Conservation (phyloP, 2,888 invertebrate genomes). For the Chrysopilus asiliformis region DNA sequence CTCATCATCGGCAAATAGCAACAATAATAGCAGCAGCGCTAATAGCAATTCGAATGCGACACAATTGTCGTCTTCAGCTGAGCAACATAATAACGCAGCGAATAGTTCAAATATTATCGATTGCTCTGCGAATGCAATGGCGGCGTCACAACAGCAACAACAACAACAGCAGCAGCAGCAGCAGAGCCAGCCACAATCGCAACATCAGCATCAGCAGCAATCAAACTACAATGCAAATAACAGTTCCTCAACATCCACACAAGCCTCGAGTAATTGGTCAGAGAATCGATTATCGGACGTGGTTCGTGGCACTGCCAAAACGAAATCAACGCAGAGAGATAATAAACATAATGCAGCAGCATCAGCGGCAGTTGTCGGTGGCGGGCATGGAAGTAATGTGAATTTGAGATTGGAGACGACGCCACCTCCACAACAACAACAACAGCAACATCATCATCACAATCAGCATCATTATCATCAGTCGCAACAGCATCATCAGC, state of each 20-base stretch:
- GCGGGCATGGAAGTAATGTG: background rate
- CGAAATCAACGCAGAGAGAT: slow-evolving; percentile 23
- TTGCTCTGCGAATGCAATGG: background rate
- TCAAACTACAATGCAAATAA: slow-evolving; percentile 17
- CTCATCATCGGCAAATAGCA: background rate
- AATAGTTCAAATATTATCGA: background rate
- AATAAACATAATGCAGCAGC: slow-evolving; percentile 8
- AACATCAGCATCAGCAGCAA: background rate
- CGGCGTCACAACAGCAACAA: background rate
- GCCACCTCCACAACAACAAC: slow-evolving; percentile 18
- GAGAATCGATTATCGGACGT: slow-evolving; percentile 63
- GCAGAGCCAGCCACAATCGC: slow-evolving; percentile 11
- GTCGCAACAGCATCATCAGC: no score
- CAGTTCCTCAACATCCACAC: slow-evolving; percentile 21
- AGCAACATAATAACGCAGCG: background rate
- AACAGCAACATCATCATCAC: slow-evolving; percentile 18
- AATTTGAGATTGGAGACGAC: slow-evolving; percentile 1
- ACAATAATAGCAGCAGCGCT: background rate
- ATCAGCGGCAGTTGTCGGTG: no score
- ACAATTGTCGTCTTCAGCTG: background rate
- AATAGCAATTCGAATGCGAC: background rate
- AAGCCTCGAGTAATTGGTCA: slow-evolving; percentile 37
- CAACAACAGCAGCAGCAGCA: slow-evolving; percentile 27
- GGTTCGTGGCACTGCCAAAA: slow-evolving; percentile 57
- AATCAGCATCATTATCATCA: no score